A percentile compares a stretch with the other conserved stretches of the same genome.
phyloP scores from a whole-genome alignment of 2,888 invertebrate genomes.

The Tortricodes alternella region DNA sequence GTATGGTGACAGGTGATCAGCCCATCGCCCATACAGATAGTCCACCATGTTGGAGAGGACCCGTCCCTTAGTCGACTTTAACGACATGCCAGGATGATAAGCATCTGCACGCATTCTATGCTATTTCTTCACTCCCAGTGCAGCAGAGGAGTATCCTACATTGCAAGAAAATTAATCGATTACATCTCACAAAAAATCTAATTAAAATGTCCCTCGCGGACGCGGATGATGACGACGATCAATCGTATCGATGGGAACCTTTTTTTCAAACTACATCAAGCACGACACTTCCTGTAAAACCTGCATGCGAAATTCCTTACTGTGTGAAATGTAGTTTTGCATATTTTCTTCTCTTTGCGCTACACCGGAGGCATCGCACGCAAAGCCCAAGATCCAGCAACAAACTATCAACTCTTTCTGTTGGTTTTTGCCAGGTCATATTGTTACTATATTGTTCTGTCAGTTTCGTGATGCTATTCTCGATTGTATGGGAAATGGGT shows the following conservation, averaged over 20 bases:
- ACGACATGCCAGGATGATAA: no score
- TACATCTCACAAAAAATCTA: no score
- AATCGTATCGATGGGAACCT: not conserved
- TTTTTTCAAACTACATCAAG: not conserved
- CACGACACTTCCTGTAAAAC: not conserved
- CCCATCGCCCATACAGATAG: no score
- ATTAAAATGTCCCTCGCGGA: not conserved
- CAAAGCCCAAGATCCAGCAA: not conserved
- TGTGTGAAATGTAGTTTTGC: constrained; percentile 3
- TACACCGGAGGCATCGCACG: constrained; percentile 11
- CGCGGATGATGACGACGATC: not conserved
- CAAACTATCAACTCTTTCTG: constrained; percentile 22
- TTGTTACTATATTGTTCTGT: constrained; percentile 23
- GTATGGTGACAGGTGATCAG: no score
- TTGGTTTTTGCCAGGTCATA: constrained; percentile 12
- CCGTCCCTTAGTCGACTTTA: no score
- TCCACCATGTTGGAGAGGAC: no score
- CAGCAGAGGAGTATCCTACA: no score
- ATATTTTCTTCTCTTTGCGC: constrained; percentile 4
- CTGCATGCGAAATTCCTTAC: not conserved
- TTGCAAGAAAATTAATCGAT: no score
- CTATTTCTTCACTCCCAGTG: no score
- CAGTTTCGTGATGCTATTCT: constrained; percentile 8
- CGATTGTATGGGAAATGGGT: constrained; percentile 29
- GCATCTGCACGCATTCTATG: no score